Evolutionary conservation across 2,888 invertebrate species (phyloP).

Genomic region (Pseudoips prasinana): DNA sequence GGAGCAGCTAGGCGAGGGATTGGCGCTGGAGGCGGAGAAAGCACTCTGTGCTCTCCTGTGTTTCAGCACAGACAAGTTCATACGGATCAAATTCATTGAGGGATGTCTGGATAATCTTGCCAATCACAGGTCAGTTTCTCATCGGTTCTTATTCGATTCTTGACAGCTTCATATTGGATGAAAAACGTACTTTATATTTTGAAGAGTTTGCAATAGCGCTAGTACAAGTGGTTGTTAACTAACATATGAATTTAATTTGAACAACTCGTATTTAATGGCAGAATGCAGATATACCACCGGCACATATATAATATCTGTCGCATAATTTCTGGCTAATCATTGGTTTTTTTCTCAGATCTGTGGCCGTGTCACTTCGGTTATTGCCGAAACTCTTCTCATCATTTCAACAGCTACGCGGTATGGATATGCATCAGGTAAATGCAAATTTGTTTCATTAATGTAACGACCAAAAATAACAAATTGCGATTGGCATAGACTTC

Average conservation of each 20-base stretch:
- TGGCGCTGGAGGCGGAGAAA: slow-evolving; percentile 96
- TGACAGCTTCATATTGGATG: too few relatives aligned
- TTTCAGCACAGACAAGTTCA: slow-evolving; percentile 93
- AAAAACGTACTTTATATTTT: too few relatives aligned
- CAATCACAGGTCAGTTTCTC: slow-evolving; percentile 86
- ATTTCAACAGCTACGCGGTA: slow-evolving; percentile 93
- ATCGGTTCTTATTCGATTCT: too few relatives aligned
- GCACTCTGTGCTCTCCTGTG: slow-evolving; percentile 94
- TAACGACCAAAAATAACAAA: too few relatives aligned
- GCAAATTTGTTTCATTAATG: too few relatives aligned
- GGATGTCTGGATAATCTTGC: slow-evolving; percentile 95
- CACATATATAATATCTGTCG: too few relatives aligned
- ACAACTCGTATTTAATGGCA: too few relatives aligned
- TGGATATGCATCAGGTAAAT: slow-evolving; percentile 90
- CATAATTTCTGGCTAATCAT: too few relatives aligned
- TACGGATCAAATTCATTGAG: slow-evolving; percentile 96
- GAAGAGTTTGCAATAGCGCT: too few relatives aligned
- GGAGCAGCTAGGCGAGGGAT: slow-evolving; percentile 93
- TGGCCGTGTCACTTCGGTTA: slow-evolving; percentile 93
- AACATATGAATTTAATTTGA: too few relatives aligned
- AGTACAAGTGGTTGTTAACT: neutral
- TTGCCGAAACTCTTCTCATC: slow-evolving; percentile 95
- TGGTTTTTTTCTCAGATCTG: slow-evolving; percentile 87
- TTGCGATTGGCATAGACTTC: too few relatives aligned
- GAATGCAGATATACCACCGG: too few relatives aligned